Conservation (phyloP, 2,797 vertebrate species). For the Chloroceryle inda region DNA sequence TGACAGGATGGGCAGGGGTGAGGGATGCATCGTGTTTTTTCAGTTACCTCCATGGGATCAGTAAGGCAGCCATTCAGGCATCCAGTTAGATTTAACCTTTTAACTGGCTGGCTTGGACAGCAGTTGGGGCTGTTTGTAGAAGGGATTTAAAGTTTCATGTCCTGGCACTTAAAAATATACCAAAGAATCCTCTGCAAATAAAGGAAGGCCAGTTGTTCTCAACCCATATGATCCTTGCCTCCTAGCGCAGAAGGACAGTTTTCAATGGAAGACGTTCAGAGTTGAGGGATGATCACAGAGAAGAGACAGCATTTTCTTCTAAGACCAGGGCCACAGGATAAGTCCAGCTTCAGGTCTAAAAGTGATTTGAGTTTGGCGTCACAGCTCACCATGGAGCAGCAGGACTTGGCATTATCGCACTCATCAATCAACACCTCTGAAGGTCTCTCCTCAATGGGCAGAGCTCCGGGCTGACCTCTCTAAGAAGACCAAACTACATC, state of each 20-base stretch:
- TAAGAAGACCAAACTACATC: constrained; percentile 62
- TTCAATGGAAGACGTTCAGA: background rate
- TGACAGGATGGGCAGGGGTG: background rate
- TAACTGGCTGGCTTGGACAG: constrained; percentile 62
- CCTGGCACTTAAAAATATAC: constrained; percentile 72
- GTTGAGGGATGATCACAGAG: background rate
- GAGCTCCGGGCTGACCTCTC: background rate
- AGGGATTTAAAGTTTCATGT: constrained; percentile 65
- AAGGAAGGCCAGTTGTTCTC: constrained; percentile 50
- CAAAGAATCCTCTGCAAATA: constrained; percentile 68
- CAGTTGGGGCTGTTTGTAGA: constrained; percentile 49
- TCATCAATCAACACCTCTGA: constrained; percentile 16
- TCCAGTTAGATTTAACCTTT: constrained; percentile 72
- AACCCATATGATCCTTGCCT: constrained; percentile 52
- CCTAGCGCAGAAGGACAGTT: background rate
- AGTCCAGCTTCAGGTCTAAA: constrained; percentile 37
- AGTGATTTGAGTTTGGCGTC: background rate
- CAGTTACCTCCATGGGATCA: constrained; percentile 83
- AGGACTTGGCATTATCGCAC: background rate
- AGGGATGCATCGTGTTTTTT: constrained; percentile 30
- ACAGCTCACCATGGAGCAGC: background rate
- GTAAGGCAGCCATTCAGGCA: constrained; percentile 81
- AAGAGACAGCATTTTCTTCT: constrained; percentile 37
- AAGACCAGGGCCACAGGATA: background rate
- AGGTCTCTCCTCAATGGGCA: constrained; percentile 34